phyloP scores from a whole-genome alignment of 2,888 invertebrate species.

The Dasypogon diadema region DNA sequence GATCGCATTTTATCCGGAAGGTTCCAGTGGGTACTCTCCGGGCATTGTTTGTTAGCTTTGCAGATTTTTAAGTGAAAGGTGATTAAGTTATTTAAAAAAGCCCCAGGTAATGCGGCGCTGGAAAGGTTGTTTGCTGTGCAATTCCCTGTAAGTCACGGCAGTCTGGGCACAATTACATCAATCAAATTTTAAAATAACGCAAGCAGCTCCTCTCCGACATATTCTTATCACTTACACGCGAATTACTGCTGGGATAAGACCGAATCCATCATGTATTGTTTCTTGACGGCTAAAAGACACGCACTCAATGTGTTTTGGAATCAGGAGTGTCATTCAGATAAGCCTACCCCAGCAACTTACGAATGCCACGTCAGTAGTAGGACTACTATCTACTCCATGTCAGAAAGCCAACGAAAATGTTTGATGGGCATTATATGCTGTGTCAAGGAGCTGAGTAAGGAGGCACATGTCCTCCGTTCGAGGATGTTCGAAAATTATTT shows the following conservation, averaged over 20 bases:
- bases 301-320: slow-evolving; percentile 6
- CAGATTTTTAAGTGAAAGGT: slow-evolving; percentile 30
- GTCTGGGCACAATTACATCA: too few species aligned
- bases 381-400: too few species aligned
- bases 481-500: slow-evolving; percentile 6
- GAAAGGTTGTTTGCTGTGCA: too few species aligned
- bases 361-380: too few species aligned
- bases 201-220: too few species aligned
- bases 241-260: slow-evolving; percentile 13
- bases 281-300: slow-evolving; percentile 12
- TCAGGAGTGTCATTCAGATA: not conserved
- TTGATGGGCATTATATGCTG: too few species aligned
- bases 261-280: not conserved
- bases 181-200: too few species aligned
- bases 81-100: slow-evolving; percentile 40
- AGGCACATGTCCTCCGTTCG: too few species aligned
- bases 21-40: not conserved
- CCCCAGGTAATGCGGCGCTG: not conserved
- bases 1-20: too few species aligned
- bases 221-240: slow-evolving; percentile 34
- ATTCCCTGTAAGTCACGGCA: too few species aligned
- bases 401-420: too few species aligned
- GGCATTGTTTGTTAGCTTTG: slow-evolving; percentile 28
- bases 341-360: not conserved
- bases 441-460: too few species aligned